phyloP scores from a whole-genome alignment of 1,140 invertebrate genomes.

The Doryteuthis pealeii region DNA sequence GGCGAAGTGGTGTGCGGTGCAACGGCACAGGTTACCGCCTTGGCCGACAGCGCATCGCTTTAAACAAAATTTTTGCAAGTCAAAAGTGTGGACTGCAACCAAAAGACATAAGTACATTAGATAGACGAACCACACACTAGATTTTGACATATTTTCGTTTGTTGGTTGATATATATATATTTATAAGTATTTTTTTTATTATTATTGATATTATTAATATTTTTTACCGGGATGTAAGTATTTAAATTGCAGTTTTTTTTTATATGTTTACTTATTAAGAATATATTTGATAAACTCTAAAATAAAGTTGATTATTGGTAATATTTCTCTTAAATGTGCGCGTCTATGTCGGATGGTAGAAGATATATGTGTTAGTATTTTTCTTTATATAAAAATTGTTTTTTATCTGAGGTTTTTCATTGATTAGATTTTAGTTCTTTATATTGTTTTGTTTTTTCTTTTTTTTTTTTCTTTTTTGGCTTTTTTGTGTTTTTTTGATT shows the following conservation, averaged over 20 bases:
- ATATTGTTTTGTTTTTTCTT: too few species aligned
- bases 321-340: too few species aligned
- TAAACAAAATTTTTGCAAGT: slow-evolving; percentile 20
- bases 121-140: neutral
- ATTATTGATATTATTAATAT: neutral
- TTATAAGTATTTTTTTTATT: neutral
- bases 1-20: slow-evolving; percentile 31
- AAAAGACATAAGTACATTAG: neutral
- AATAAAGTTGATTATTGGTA: too few species aligned
- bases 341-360: too few species aligned
- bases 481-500: too few species aligned
- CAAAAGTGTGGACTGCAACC: neutral
- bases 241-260: neutral
- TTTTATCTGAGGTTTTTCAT: too few species aligned
- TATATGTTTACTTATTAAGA: neutral
- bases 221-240: neutral
- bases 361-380: too few species aligned
- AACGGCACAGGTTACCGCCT: slow-evolving; percentile 28
- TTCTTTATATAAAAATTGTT: too few species aligned
- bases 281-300: neutral
- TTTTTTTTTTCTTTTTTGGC: too few species aligned
- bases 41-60: slow-evolving; percentile 18
- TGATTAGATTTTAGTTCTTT: too few species aligned
- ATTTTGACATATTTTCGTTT: neutral
- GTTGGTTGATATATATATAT: neutral